Percentiles rank a stretch among this genome's conserved stretches.
Conservation (phyloP, 2,113 vertebrate genomes). For the Hippocampus guttulatus region DNA sequence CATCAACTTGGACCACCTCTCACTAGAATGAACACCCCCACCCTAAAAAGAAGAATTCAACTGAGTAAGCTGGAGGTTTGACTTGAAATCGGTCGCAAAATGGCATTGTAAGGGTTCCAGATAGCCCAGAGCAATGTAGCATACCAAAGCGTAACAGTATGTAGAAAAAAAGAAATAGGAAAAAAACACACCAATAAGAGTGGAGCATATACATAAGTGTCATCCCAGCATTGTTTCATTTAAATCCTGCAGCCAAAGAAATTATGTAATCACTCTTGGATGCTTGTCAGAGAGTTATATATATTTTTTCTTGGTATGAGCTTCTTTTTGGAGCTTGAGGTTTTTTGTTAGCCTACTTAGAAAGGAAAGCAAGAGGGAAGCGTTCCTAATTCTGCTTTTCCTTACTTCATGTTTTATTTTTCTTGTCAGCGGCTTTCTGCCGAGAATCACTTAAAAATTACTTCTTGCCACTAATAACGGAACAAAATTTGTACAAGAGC, state of each 20-base stretch:
- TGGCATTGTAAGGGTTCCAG: background rate
- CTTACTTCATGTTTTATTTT: background rate
- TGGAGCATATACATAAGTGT: background rate
- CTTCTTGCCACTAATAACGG: background rate
- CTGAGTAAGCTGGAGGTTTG: background rate
- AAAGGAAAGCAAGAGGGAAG: conserved; percentile 6
- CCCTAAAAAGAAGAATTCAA: background rate
- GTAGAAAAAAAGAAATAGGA: background rate
- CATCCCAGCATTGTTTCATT: background rate
- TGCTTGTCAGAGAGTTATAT: conserved; percentile 10
- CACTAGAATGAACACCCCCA: background rate
- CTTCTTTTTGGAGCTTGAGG: background rate
- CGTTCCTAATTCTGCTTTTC: background rate
- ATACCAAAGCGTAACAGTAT: background rate
- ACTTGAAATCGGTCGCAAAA: background rate
- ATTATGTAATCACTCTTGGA: conserved; percentile 32
- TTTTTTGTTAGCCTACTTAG: conserved; percentile 19
- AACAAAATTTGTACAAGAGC: background rate
- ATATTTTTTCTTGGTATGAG: conserved; percentile 11
- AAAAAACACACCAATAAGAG: background rate
- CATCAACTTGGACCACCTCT: conserved; percentile 2
- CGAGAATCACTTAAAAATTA: background rate
- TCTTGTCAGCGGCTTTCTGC: background rate
- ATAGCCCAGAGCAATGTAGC: background rate
- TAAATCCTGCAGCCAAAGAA: conserved; percentile 14